A percentile compares a stretch with the other conserved stretches of the same genome.
These are phyloP conservation scores for Carettochelys insculpta DNA, from an alignment of 2,113 vertebrate genomes.

Conservation along the genomic window DNA sequence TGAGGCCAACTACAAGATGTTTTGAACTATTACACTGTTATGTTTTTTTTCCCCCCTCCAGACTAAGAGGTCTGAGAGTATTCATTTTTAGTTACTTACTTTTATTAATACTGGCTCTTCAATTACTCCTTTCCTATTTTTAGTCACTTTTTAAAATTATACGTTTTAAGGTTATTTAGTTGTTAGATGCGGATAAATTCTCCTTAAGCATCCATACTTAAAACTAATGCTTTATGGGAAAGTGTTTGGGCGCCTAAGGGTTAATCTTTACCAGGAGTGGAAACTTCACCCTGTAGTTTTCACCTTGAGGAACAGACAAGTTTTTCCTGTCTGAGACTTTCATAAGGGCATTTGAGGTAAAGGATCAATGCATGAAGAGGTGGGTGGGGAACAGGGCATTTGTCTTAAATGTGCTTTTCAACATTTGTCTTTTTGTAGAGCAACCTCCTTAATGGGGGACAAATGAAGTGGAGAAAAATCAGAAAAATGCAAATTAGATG, in stretches of 20 bases:
- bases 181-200: not conserved
- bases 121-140: not conserved
- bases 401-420: not conserved
- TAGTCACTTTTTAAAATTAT: not conserved
- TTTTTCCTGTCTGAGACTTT: not conserved
- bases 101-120: not conserved
- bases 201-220: not conserved
- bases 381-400: not conserved
- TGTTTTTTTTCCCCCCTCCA: not conserved
- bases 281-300: not conserved
- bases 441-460: constrained; percentile 44
- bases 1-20: not conserved
- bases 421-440: constrained; percentile 57
- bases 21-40: not conserved
- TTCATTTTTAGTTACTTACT: not conserved
- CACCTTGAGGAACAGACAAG: not conserved
- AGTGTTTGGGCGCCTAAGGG: not conserved
- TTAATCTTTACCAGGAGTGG: not conserved
- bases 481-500: constrained; percentile 71
- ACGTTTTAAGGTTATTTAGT: not conserved
- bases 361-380: not conserved
- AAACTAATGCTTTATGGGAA: not conserved
- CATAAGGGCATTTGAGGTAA: not conserved
- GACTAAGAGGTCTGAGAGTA: not conserved
- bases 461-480: constrained; percentile 64